Evolutionary conservation across 2,113 vertebrate genomes (phyloP).

Genomic region (Atherinomorus stipes): DNA sequence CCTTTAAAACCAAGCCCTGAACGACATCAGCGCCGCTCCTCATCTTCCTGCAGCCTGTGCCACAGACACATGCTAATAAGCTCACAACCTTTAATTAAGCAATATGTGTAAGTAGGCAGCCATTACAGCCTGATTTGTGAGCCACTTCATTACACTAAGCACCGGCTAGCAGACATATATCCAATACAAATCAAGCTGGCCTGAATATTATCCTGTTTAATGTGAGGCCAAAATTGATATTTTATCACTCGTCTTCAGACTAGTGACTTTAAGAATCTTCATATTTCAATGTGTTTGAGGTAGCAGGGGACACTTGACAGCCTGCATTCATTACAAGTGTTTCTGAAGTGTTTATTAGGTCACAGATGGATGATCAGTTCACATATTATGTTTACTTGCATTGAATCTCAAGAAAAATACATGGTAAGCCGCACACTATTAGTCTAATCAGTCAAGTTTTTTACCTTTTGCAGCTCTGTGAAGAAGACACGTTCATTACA

Average conservation of each 20-base stretch:
- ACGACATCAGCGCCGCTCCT: slow-evolving; percentile 85
- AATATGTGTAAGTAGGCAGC: slow-evolving; percentile 99
- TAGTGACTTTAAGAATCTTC: slow-evolving; percentile 83
- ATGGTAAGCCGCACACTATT: neutral
- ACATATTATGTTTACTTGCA: slow-evolving; percentile 33
- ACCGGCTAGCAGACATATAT: slow-evolving; percentile 93
- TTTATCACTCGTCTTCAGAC: slow-evolving; percentile 90
- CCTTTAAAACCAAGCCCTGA: slow-evolving; percentile 92
- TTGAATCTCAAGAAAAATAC: neutral
- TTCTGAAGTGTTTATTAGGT: slow-evolving; percentile 83
- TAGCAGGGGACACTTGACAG: slow-evolving; percentile 81
- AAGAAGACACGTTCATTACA: neutral
- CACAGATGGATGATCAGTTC: slow-evolving; percentile 45
- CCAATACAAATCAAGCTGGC: slow-evolving; percentile 97
- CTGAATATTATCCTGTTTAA: slow-evolving; percentile 93
- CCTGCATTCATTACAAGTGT: slow-evolving; percentile 76
- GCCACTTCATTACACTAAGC: slow-evolving; percentile 94
- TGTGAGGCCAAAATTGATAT: slow-evolving; percentile 90
- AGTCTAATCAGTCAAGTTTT: neutral
- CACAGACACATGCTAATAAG: slow-evolving; percentile 99
- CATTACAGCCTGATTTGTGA: slow-evolving; percentile 99
- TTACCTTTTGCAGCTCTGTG: neutral
- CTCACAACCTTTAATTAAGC: slow-evolving; percentile 99
- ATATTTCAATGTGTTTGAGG: slow-evolving; percentile 83
- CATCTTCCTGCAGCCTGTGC: slow-evolving; percentile 87